Evolutionary conservation across 2,797 vertebrate genomes (phyloP), one percentile per base, ranked within the genome.

Genomic region (Microcaecilia unicolor): DNA sequence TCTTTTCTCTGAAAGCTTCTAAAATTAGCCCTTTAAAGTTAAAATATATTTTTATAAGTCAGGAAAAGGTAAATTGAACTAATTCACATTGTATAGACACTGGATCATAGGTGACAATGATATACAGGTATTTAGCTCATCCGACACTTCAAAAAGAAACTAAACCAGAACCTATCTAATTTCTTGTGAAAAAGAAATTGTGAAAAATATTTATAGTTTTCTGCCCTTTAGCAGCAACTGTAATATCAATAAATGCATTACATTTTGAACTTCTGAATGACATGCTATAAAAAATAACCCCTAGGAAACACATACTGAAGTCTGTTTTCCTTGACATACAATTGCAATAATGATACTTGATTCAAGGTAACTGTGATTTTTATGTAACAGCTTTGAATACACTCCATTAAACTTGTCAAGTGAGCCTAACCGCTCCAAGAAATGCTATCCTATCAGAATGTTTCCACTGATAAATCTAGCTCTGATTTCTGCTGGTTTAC

Each of bases 401-500:
- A 34, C 6, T 37, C 60, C 40, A 28, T 52, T 48, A 42, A 51
- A 30, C 4, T 20, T 52, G 15, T 15, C 39, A 33, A 25, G 12
- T 22, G 31, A 11, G 14, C 18, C 24, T 46, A 15, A n/a, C 19
- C 8, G 46, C 15, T 16, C 20, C 11, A 36, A 21, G 8, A 52
- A 44, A 35, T 15, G 5, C 3, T 31, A 48, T 36, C 4, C 9
- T 36, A 52, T 20, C 40, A 43, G 2, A 2, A 12, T 22, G 15
- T 33, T 21, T 48, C 13, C 15, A 40, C 24, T 28, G 22, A 49
- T 14, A 9, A 23, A n/a, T 44, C n/a, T n/a, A n/a, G n/a, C n/a
- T n/a, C n/a, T n/a, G n/a, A n/a, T 37, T 48, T 37, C 34, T 27
- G 12, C 6, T 14, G 43, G 8, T 4, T 43, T 45, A n/a, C n/a